Evolutionary conservation across 2,888 invertebrate genomes (phyloP).

Genomic region (Coelogynopora nodosa): DNA sequence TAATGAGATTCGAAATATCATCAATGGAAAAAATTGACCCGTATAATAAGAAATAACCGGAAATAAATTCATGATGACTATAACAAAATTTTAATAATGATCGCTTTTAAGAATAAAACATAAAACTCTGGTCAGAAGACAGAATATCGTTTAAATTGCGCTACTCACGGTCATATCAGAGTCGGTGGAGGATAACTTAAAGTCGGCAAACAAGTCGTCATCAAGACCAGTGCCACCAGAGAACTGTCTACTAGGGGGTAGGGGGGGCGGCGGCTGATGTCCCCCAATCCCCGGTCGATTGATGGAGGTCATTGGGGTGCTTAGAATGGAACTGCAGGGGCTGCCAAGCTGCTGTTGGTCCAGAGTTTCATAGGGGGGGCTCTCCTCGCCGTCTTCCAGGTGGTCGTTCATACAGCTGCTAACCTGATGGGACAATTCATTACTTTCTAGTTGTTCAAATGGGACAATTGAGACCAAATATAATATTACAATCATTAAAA

Average conservation of each 20-base stretch:
- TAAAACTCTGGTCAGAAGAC: too few species aligned
- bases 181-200: background rate
- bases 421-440: too few species aligned
- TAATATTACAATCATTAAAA: too few species aligned
- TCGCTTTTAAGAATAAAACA: too few species aligned
- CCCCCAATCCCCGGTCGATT: background rate
- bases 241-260: background rate
- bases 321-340: background rate
- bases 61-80: too few species aligned
- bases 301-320: background rate
- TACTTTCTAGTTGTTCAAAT: too few species aligned
- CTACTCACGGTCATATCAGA: background rate
- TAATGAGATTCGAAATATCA: too few species aligned
- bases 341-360: background rate
- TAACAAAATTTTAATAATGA: too few species aligned
- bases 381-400: background rate
- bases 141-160: too few species aligned
- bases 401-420: slow-evolving; percentile 19
- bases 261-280: background rate
- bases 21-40: too few species aligned
- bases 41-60: too few species aligned
- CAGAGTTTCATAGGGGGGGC: slow-evolving; percentile 1
- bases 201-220: background rate
- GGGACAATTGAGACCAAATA: too few species aligned
- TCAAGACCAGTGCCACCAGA: background rate